phyloP scores from a whole-genome alignment of 2,113 vertebrate species.

The Equus przewalskii region DNA sequence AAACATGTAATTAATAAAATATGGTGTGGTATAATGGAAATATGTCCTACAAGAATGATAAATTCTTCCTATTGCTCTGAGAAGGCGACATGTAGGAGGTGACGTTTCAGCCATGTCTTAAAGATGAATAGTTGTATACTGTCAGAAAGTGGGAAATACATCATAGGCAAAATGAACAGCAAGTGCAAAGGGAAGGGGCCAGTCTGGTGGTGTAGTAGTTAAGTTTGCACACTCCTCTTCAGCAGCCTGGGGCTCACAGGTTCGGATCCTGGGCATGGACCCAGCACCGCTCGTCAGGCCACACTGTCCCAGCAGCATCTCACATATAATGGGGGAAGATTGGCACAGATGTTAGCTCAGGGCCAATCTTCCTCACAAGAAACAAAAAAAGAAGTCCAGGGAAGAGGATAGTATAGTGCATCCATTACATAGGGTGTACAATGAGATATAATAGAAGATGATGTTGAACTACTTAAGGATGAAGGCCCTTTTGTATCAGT shows the following conservation, averaged over 20 bases:
- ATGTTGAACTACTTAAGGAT: background rate
- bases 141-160: constrained; percentile 59
- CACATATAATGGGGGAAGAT: no score
- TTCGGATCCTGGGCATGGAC: no score
- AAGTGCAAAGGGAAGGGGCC: background rate
- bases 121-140: constrained; percentile 68
- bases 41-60: constrained; percentile 68
- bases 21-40: constrained; percentile 55
- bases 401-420: background rate
- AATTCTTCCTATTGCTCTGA: constrained; percentile 67
- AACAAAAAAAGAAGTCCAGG: background rate
- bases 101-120: constrained; percentile 76
- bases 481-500: background rate
- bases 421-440: background rate
- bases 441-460: constrained; percentile 11
- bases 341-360: no score
- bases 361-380: no score
- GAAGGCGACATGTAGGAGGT: constrained; percentile 65
- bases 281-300: no score
- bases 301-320: no score
- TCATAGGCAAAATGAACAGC: constrained; percentile 18
- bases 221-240: no score
- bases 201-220: no score
- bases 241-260: no score
- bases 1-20: constrained; percentile 73